These are phyloP conservation scores for Atherinosoma microstoma DNA, from an alignment of 2,797 vertebrate genomes.

Conservation along the genomic window DNA sequence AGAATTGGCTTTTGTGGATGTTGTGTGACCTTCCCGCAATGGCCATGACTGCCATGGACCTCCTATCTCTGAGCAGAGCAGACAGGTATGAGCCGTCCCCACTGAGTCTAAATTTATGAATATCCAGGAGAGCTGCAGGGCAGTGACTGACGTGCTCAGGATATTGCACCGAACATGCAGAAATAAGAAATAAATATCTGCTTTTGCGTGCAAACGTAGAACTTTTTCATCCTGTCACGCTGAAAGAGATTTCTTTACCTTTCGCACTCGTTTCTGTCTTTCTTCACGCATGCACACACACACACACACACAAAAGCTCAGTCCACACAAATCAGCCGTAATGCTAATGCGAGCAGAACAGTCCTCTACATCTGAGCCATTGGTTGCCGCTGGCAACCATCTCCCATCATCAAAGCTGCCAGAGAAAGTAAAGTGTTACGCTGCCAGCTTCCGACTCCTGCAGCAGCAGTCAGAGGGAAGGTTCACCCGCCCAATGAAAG, in stretches of 20 bases:
- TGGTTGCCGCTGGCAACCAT: constrained; percentile 63
- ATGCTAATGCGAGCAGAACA: constrained; percentile 41
- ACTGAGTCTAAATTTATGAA: constrained; percentile 27
- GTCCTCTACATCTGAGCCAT: constrained; percentile 34
- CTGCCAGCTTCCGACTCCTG: constrained; percentile 28
- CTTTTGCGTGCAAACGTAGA: not conserved
- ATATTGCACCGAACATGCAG: not conserved
- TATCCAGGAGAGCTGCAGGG: constrained; percentile 18
- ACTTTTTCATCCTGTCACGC: not conserved
- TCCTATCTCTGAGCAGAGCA: constrained; percentile 4
- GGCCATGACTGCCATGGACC: constrained; percentile 40
- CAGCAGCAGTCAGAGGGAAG: constrained; percentile 9
- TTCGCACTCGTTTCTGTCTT: constrained; percentile 6
- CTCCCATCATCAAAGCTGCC: constrained; percentile 38
- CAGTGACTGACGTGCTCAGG: constrained; percentile 16
- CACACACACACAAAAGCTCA: not conserved
- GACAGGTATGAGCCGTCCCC: constrained; percentile 28
- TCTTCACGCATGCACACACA: not conserved
- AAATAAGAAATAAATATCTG: constrained; percentile 16
- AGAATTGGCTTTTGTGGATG: not conserved
- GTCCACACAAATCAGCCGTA: constrained; percentile 28
- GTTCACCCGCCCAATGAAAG: constrained; percentile 1
- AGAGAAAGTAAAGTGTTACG: constrained; percentile 45
- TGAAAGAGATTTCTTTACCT: constrained; percentile 2
- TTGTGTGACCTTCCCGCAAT: constrained; percentile 6